phyloP scores from a whole-genome alignment of 2,113 vertebrate species.

The Urocitellus parryii region DNA sequence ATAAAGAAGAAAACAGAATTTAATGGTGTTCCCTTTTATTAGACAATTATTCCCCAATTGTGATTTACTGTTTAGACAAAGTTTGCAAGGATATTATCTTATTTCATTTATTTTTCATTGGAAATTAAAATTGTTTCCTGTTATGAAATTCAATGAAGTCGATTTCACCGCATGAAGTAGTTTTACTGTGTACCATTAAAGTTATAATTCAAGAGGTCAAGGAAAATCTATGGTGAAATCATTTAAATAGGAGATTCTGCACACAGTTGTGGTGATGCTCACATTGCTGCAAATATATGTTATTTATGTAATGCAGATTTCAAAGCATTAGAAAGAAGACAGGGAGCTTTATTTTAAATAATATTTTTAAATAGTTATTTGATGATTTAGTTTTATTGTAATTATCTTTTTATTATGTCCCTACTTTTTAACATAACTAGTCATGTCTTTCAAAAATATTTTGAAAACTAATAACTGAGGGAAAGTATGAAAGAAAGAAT shows the following conservation, averaged over 20 bases:
- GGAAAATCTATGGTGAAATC: slow-evolving; percentile 45
- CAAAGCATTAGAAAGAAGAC: neutral
- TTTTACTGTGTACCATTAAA: slow-evolving; percentile 52
- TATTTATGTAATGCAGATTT: neutral
- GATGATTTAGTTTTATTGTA: neutral
- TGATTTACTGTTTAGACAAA: slow-evolving; percentile 59
- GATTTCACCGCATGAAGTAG: slow-evolving; percentile 51
- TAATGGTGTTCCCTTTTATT: slow-evolving; percentile 24
- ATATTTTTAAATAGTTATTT: neutral
- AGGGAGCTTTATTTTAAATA: neutral
- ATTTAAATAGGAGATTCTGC: slow-evolving; percentile 2
- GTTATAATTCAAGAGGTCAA: slow-evolving; percentile 56
- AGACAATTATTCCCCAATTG: neutral
- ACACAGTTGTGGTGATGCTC: neutral
- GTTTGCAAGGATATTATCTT: slow-evolving; percentile 47
- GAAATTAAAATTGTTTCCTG: slow-evolving; percentile 65
- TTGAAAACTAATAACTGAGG: neutral
- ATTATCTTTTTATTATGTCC: neutral
- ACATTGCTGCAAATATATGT: neutral
- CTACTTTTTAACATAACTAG: neutral
- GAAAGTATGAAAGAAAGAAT: neutral
- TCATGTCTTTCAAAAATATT: neutral
- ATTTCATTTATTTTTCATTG: slow-evolving; percentile 60
- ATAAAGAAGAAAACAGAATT: slow-evolving; percentile 30
- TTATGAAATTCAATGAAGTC: slow-evolving; percentile 68